These are phyloP conservation scores for Mycetomoellerius zeteki DNA, from an alignment of 1,140 invertebrate species.

Conservation along the genomic window DNA sequence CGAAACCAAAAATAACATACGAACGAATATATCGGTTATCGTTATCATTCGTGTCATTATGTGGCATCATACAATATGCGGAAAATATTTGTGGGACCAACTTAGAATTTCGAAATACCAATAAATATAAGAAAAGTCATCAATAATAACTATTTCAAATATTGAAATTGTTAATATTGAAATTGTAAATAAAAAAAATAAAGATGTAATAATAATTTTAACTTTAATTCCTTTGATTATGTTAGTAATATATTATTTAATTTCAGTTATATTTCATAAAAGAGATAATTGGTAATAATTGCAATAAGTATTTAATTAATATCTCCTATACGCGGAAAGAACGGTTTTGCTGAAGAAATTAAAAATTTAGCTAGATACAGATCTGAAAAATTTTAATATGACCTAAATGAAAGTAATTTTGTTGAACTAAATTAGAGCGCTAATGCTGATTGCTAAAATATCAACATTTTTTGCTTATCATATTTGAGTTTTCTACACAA, in stretches of 20 bases:
- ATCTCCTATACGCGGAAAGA: neutral
- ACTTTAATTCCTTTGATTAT: neutral
- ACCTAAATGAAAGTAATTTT: too few species aligned
- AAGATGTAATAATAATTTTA: neutral
- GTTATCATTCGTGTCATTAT: slow-evolving; percentile 34
- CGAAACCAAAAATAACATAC: slow-evolving; percentile 9
- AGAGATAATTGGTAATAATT: neutral
- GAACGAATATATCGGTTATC: slow-evolving; percentile 10
- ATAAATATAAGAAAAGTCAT: neutral
- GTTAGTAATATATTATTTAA: neutral
- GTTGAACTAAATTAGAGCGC: too few species aligned
- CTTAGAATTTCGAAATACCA: neutral
- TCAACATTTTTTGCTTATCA: too few species aligned
- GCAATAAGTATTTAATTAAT: neutral
- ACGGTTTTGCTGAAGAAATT: too few species aligned
- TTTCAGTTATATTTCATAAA: neutral
- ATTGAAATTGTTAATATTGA: neutral
- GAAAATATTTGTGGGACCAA: neutral
- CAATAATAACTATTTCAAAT: neutral
- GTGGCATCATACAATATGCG: neutral
- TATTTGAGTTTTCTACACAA: too few species aligned
- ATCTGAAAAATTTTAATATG: too few species aligned
- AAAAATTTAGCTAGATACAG: too few species aligned
- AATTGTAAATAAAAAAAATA: neutral
- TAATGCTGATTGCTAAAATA: too few species aligned